Base-by-base conservation (phyloP, 2,797 vertebrate genomes). In the Apodemus agrarius region DNA sequence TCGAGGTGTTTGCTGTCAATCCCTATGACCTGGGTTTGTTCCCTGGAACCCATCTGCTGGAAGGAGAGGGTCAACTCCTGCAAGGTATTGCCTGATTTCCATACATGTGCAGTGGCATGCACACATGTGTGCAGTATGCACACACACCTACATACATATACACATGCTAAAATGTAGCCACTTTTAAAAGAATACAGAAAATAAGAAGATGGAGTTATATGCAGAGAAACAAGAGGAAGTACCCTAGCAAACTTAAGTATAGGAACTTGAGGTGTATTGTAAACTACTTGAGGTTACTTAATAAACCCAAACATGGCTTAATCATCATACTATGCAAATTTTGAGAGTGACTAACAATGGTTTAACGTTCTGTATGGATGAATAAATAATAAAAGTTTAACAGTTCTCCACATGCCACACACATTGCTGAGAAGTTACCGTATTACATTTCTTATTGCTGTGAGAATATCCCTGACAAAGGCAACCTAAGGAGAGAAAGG, bases 251-350 rank as follows among this genome's bases (percentile, higher is more conserved):
- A 49, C 29, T 72, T 78, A 57, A n/a, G 11, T 37, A 59, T 14
- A 61, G 52, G 84, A 92, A 90, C 31, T 79, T 87, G 6, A 80
- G 54, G 37, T 37, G 2, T 61, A 29, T 90, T 43, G 93, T 82
- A 96, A 95, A 87, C 65, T 29, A 63, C 67, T 90, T 92, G 80
- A 37, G 74, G 69, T 94, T 43, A 9, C 78, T 84, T 90, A 26
- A 37, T 79, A 52, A 91, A 91, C 82, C 81, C 8, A 92, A 82
- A 14, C 19, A 46, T 90, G 88, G 31, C 21, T 67, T 87, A 96
- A n/a, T 89, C 4, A 57, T 72, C 61, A 72, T 79, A 85, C n/a
- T 65, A 79, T 34, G 5, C n/a, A 94, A 34, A 59, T 67, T 81
- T 65, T 72, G 65, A 85, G 65, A 85, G 14, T 52, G 90, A 34